Base-by-base conservation (phyloP, 2,113 vertebrate genomes). In the Dasyprocta punctata region DNA sequence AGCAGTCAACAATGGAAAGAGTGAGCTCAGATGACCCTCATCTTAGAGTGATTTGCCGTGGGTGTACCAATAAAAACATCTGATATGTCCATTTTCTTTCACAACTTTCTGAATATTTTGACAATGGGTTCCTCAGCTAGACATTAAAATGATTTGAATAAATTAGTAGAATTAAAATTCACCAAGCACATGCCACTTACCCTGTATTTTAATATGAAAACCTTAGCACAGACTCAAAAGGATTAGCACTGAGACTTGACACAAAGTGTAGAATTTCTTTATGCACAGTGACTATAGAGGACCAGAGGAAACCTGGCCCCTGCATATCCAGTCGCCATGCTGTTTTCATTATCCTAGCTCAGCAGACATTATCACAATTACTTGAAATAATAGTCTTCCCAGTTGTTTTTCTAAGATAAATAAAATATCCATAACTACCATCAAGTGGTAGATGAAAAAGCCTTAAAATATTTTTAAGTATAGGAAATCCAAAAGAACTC, bases 91-190 rank as follows among this genome's bases (percentile, higher is more conserved):
- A 41, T 83, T 96, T 96, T 20, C 19, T 67, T 92, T 73, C 58
- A 58, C 38, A 87, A 38, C 3, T 9, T 73, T 87, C 73, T 90
- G 44, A 96, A 56, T 94, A 90, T 94, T 97, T 84, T 92, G 52
- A 92, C 47, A 87, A 73, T n/a, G 78, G 22, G 0, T 71, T 89
- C 20, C 24, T 90, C 38, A 86, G 22, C 24, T 77, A 7, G 12
- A 73, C 14, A 82, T 0, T 28, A 92, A 69, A 88, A 89, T 67
- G 47, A 41, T 19, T 0, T 69, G 56, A 96, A 47, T 61, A 86
- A 92, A 47, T 87, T 12, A 88, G 85, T 56, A 89, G 44, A 63
- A 82, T 94, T 56, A 36, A 61, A 7, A 83, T 9, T 73, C 67
- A 81, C n/a, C 14, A 33, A 44, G 41, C 56, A 73, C 7, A 54